Evolutionary conservation across 2,888 invertebrate species (phyloP).

Genomic region (Synergus umbraculus): DNA sequence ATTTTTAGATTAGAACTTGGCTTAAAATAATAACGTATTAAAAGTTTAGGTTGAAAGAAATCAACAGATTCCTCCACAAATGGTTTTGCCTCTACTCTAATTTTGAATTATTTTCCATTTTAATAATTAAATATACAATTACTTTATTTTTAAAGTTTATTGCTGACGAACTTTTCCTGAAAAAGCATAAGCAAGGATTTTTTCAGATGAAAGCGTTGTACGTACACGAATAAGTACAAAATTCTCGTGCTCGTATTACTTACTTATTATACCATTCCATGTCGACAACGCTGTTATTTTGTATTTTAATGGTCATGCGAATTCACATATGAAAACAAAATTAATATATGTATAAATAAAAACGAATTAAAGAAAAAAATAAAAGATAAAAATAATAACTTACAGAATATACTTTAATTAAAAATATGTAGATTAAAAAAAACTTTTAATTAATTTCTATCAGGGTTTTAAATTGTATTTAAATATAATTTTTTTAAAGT

Average conservation of each 20-base stretch:
- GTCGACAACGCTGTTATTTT: conserved; percentile 70
- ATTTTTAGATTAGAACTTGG: too few species aligned
- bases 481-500: neutral
- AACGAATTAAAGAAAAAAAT: neutral
- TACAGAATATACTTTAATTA: neutral
- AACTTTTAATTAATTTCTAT: conserved; percentile 41
- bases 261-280: conserved; percentile 69
- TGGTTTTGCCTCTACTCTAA: too few species aligned
- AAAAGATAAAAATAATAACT: neutral
- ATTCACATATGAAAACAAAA: conserved; percentile 63
- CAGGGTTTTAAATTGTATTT: conserved; percentile 50
- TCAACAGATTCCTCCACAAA: too few species aligned
- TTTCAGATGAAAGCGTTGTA: conserved; percentile 52
- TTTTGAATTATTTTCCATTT: too few species aligned
- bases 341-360: conserved; percentile 45
- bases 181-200: conserved; percentile 25
- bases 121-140: neutral
- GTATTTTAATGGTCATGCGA: conserved; percentile 68
- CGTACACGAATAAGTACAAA: conserved; percentile 57
- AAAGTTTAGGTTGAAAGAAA: neutral
- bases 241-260: conserved; percentile 61
- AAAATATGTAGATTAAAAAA: neutral
- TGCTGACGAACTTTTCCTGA: neutral
- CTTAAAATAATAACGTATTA: neutral
- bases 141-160: conserved; percentile 22